Evolutionary conservation across 2,797 vertebrate species (phyloP).

Genomic region (Tolypeutes matacus): DNA sequence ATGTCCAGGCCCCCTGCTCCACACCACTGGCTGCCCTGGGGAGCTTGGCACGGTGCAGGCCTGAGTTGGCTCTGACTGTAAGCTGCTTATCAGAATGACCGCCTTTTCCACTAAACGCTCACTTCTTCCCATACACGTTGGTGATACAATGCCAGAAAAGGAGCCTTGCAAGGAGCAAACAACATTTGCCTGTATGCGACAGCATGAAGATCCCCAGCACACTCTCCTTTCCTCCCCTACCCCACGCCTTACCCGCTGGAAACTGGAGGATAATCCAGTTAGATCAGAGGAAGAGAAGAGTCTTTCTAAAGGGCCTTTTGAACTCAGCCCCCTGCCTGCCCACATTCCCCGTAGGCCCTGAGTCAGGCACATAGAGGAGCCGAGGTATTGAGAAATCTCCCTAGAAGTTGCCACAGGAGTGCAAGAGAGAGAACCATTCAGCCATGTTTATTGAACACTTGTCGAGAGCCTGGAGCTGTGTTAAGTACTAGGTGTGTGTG

Average conservation of each 20-base stretch:
- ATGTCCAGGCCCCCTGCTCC: no score
- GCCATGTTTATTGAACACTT: background rate
- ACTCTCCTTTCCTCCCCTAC: background rate
- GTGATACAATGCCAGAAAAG: background rate
- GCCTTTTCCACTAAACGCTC: background rate
- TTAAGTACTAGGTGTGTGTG: background rate
- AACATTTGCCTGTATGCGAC: no score
- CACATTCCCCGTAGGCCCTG: background rate
- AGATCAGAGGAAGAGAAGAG: background rate
- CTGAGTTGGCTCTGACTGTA: background rate
- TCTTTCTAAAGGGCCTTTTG: background rate
- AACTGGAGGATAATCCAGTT: background rate
- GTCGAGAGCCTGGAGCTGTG: background rate
- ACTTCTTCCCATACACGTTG: background rate
- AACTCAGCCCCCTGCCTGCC: background rate
- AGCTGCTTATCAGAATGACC: background rate
- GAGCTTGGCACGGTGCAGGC: accelerated
- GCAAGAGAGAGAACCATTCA: background rate
- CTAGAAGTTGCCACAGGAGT: background rate
- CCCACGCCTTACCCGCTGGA: background rate
- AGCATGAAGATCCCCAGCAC: background rate
- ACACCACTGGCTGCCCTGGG: background rate
- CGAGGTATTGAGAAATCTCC: background rate
- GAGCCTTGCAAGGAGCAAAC: background rate
- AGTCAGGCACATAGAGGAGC: no score